A percentile compares a stretch with the other conserved stretches of the same genome.
Conservation (phyloP, 2,113 vertebrate species). For the Cephalopholis sonnerati region DNA sequence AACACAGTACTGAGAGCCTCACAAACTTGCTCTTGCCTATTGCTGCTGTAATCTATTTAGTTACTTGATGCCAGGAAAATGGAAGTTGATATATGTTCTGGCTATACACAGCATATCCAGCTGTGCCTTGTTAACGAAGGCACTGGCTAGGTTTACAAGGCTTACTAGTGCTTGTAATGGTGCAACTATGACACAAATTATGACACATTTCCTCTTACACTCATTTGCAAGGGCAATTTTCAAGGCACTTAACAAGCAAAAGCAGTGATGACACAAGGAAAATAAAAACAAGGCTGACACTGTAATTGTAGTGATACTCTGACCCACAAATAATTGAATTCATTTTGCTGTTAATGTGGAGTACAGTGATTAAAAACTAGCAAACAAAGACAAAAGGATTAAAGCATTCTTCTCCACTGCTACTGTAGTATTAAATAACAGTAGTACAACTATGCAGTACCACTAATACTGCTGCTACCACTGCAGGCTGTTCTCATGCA, state of each 20-base stretch:
- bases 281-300: constrained; percentile 13
- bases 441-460: not conserved
- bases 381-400: not conserved
- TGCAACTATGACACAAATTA: not conserved
- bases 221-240: not conserved
- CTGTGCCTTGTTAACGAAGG: constrained; percentile 41
- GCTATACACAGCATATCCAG: constrained; percentile 45
- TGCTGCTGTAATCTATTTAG: constrained; percentile 71
- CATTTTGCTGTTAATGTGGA: not conserved
- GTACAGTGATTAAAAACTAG: not conserved
- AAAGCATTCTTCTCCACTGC: not conserved
- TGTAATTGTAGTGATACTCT: not conserved
- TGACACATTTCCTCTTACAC: constrained; percentile 5
- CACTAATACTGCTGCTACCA: not conserved
- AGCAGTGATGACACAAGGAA: not conserved
- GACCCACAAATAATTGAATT: constrained; percentile 4
- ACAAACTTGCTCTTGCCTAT: constrained; percentile 54
- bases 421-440: not conserved
- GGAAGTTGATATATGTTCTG: constrained; percentile 66
- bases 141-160: not conserved
- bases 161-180: not conserved
- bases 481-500: not conserved
- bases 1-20: constrained; percentile 52
- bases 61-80: constrained; percentile 68
- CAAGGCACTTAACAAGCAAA: constrained; percentile 3